These are phyloP conservation scores for Pseudococcus viburni DNA, from an alignment of 2,888 invertebrate genomes.

Conservation along the genomic window DNA sequence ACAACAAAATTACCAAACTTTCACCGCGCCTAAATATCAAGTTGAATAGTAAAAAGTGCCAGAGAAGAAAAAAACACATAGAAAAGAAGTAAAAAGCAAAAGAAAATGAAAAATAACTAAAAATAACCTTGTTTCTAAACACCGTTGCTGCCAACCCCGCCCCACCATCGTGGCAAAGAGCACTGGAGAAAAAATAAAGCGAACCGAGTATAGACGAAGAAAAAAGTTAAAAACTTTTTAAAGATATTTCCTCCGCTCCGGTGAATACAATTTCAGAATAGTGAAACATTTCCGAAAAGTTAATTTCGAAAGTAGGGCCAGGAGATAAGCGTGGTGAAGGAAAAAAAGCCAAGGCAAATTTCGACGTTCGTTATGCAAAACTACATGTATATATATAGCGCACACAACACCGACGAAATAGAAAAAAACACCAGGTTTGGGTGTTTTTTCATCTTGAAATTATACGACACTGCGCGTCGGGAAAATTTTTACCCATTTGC, in stretches of 20 bases:
- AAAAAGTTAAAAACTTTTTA: conserved; percentile 39
- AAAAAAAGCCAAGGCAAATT: conserved; percentile 3
- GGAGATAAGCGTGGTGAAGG: conserved; percentile 18
- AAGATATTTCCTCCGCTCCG: conserved; percentile 54
- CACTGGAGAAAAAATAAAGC: conserved; percentile 33
- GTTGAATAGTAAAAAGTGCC: conserved; percentile 49
- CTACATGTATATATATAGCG: not conserved
- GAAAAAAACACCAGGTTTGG: conserved; percentile 32
- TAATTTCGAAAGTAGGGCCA: conserved; percentile 54
- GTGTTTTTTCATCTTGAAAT: conserved; percentile 32
- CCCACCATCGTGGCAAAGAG: not conserved
- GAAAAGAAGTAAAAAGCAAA: conserved; percentile 40
- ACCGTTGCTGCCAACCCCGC: not conserved
- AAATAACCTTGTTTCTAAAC: conserved; percentile 56
- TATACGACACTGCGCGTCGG: conserved; percentile 6
- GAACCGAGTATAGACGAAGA: conserved; percentile 24
- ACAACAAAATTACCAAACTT: conserved; percentile 55
- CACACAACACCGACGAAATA: not conserved
- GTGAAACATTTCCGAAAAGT: conserved; percentile 57
- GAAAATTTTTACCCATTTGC: not conserved
- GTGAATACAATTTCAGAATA: conserved; percentile 50
- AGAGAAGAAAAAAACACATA: conserved; percentile 28
- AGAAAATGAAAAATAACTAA: conserved; percentile 58
- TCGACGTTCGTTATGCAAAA: conserved; percentile 51
- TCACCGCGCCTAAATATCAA: conserved; percentile 45